Conservation (phyloP, 2,888 invertebrate species). For the Xestia rhomboidea region DNA sequence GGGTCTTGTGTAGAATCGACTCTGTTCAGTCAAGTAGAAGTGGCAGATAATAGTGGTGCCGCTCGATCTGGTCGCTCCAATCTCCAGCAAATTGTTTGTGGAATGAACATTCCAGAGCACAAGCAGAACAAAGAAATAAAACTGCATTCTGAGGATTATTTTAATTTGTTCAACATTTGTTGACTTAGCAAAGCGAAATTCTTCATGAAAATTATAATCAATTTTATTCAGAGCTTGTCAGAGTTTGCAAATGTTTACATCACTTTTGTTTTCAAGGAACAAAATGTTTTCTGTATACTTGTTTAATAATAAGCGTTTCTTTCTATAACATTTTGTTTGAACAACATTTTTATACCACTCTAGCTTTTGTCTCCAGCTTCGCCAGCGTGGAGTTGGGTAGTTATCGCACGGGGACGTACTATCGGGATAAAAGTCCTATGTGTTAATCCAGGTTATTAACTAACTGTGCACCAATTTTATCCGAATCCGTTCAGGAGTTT, state of each 20-base stretch:
- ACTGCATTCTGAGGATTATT: background rate
- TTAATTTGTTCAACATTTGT: background rate
- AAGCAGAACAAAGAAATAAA: background rate
- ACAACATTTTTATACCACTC: background rate
- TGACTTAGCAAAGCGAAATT: background rate
- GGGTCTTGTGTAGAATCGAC: background rate
- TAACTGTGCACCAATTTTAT: background rate
- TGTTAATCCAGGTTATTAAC: background rate
- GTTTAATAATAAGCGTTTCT: background rate
- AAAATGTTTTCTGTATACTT: background rate
- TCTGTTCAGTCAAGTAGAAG: background rate
- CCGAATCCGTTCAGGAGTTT: background rate
- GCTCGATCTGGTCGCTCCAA: background rate
- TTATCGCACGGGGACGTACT: background rate
- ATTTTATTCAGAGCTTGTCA: background rate
- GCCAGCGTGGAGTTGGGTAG: background rate
- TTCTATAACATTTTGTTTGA: background rate
- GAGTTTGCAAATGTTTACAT: background rate
- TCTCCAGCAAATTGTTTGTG: constrained; percentile 1
- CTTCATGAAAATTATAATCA: background rate
- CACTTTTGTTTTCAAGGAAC: background rate
- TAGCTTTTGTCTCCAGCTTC: background rate
- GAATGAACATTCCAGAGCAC: background rate
- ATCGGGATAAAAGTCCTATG: background rate
- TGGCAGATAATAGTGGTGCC: background rate